Base-by-base conservation (phyloP, 2,113 vertebrate genomes). In the Mustela nigripes region DNA sequence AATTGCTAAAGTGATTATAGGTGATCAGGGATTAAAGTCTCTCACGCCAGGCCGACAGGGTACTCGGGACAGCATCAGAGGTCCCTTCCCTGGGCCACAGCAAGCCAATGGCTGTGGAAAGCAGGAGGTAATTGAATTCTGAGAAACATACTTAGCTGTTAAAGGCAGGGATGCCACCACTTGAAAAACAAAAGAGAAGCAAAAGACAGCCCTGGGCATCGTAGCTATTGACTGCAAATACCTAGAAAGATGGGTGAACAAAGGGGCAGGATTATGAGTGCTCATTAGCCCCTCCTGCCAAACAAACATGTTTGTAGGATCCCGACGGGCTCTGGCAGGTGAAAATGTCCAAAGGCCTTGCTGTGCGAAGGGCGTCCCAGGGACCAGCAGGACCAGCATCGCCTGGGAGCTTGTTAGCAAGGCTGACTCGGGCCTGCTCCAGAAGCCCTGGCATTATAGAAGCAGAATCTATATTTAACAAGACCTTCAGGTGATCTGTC, bases 151-250 rank as follows among this genome's bases (percentile, higher is more conserved):
- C 56, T 84, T 74, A 36, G 79, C 48, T 85, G 83, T 53, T 42
- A 91, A 93, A 91, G 42, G 53, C 21, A 91, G 82, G 81, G 18
- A 58, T 0, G 10, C 42, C 12, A 60, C 11, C 88, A 48, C 21
- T 26, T 74, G 80, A 87, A 96, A 74, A 91, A 50, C 21, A 94
- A 74, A 74, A 91, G 53, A 62, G 48, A 48, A 42, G 18, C 42
- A 26, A 22, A 62, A 81, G 50, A 78, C 11, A 42, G 19, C 24
- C 53, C 24, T 31, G 18, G 12, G 58, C 0, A 2, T 24, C 45
- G 21, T n/a, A 33, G 26, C 15, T 39, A 58, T n/a, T 12, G 14
- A 22, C 18, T 63, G 53, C 26, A 63, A 85, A 33, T 42, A 26
- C 11, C 6, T 42, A 21, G 58, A 89, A 89, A 91, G 48, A 26